Conservation (phyloP, 2,888 invertebrate species). For the Lottia scabra region DNA sequence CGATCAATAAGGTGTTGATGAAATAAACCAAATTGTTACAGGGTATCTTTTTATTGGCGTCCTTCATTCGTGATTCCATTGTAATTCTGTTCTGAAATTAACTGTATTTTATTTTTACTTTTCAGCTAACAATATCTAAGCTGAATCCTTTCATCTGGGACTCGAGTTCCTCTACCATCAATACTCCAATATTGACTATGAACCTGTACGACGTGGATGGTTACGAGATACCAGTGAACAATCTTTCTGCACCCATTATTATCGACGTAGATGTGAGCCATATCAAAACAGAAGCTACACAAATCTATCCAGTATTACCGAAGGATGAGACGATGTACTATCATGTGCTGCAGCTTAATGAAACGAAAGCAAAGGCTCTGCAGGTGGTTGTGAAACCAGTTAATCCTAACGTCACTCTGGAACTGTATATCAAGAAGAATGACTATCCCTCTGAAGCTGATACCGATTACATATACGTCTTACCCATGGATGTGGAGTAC, state of each 20-base stretch:
- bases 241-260: conserved; percentile 36
- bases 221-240: conserved; percentile 29
- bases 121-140: conserved; percentile 38
- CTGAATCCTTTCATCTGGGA: conserved; percentile 49
- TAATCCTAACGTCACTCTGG: conserved; percentile 20
- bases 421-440: conserved; percentile 38
- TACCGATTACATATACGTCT: conserved; percentile 30
- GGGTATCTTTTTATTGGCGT: neutral
- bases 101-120: neutral
- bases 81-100: neutral
- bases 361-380: neutral
- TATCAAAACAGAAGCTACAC: neutral
- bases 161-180: conserved; percentile 36
- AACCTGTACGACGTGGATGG: conserved; percentile 38
- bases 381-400: conserved; percentile 25
- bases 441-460: conserved; percentile 31
- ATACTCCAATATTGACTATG: conserved; percentile 41
- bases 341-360: conserved; percentile 28
- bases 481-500: conserved; percentile 20
- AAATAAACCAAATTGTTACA: neutral
- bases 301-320: conserved; percentile 12
- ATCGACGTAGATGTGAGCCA: conserved; percentile 37
- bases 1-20: too few relatives aligned
- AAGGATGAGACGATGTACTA: conserved; percentile 25
- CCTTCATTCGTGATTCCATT: neutral